These are phyloP conservation scores for Sandelia bainsii DNA, from an alignment of 2,797 vertebrate species.

Conservation along the genomic window DNA sequence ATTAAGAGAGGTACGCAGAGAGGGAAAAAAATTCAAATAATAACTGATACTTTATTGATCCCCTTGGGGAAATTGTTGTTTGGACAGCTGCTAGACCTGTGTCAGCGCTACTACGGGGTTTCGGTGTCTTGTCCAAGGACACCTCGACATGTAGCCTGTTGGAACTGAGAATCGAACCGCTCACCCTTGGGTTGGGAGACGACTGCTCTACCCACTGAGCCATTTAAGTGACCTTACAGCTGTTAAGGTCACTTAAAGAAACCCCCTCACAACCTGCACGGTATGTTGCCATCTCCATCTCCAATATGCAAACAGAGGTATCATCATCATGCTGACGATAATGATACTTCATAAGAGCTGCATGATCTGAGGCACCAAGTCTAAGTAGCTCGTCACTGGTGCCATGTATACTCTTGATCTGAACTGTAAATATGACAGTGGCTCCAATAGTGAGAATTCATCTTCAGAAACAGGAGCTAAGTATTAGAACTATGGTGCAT, in stretches of 20 bases:
- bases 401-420: slow-evolving; percentile 47
- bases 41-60: no score
- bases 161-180: no score
- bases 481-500: slow-evolving; percentile 35
- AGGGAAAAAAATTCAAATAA: background rate
- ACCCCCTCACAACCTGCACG: slow-evolving; percentile 24
- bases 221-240: slow-evolving; percentile 49
- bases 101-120: no score
- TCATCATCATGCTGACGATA: slow-evolving; percentile 46
- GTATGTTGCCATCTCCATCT: slow-evolving; percentile 29
- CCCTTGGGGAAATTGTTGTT: no score
- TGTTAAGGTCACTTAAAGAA: slow-evolving; percentile 59
- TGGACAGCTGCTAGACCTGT: no score
- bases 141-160: no score
- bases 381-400: slow-evolving; percentile 20
- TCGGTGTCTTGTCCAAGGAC: no score
- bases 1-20: slow-evolving; percentile 36
- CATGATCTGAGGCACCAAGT: slow-evolving; percentile 35
- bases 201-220: no score
- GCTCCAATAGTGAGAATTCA: slow-evolving; percentile 59
- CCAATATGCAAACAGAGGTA: slow-evolving; percentile 46
- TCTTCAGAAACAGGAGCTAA: slow-evolving; percentile 52
- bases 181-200: no score
- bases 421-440: slow-evolving; percentile 53
- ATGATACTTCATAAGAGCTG: slow-evolving; percentile 31